These are phyloP conservation scores for Scytalopus superciliaris DNA, from an alignment of 2,113 vertebrate species.

Conservation along the genomic window DNA sequence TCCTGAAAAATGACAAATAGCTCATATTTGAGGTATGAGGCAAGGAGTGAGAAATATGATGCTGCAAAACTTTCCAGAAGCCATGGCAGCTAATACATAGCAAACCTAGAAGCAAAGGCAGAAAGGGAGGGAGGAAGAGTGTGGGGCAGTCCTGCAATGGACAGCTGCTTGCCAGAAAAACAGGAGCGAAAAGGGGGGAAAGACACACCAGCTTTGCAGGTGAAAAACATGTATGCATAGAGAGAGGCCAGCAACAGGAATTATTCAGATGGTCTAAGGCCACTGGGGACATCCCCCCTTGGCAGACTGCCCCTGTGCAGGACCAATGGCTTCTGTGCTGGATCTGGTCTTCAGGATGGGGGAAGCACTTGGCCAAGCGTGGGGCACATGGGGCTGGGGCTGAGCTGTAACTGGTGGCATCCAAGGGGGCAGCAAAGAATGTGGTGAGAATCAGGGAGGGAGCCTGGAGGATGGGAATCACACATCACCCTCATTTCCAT, in stretches of 20 bases:
- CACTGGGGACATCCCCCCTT: not conserved
- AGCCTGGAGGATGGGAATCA: not conserved
- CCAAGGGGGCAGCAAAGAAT: not conserved
- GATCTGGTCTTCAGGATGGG: not conserved
- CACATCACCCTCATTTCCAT: not conserved
- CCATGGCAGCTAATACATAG: not conserved
- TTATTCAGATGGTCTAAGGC: not conserved
- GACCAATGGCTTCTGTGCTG: not conserved
- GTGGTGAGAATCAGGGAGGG: not conserved
- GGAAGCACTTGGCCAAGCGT: not conserved
- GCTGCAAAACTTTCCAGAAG: not conserved
- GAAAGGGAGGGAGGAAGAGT: not conserved
- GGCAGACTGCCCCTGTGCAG: not conserved
- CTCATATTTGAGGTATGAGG: not conserved
- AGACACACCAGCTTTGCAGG: not conserved
- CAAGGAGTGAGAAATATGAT: not conserved
- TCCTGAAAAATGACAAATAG: not conserved
- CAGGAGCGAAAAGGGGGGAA: not conserved
- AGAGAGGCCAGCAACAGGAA: not conserved
- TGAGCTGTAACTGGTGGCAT: not conserved
- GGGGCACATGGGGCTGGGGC: fast-evolving
- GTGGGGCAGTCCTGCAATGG: not conserved
- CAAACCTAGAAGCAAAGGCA: not conserved
- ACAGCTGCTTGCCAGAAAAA: not conserved
- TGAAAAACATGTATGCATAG: fast-evolving